These are phyloP conservation scores for Micrastur ruficollis DNA, from an alignment of 2,797 vertebrate species.

Conservation along the genomic window DNA sequence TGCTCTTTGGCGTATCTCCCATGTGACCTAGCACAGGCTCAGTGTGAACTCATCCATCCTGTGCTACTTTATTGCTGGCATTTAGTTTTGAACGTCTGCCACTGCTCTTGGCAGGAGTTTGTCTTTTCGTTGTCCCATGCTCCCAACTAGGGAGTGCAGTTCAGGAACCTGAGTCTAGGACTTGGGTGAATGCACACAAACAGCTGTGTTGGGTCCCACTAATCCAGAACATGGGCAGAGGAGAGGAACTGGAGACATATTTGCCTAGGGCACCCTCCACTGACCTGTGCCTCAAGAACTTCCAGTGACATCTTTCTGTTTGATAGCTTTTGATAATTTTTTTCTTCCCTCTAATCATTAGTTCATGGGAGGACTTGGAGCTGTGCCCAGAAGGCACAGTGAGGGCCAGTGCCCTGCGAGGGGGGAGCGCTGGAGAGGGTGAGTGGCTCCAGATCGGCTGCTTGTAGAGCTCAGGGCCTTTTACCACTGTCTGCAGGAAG, in stretches of 20 bases:
- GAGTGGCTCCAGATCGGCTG: not conserved
- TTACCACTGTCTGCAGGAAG: not conserved
- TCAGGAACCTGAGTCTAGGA: not conserved
- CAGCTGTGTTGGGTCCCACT: accelerated
- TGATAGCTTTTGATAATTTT: not conserved
- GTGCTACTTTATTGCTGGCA: not conserved
- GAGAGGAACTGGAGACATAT: not conserved
- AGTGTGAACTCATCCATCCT: not conserved
- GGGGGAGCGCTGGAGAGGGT: not conserved
- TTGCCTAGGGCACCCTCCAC: not conserved
- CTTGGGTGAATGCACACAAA: accelerated
- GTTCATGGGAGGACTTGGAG: not conserved
- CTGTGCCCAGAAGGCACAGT: not conserved
- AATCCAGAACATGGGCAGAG: not conserved
- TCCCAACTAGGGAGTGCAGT: not conserved
- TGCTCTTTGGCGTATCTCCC: accelerated
- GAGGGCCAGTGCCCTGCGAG: not conserved
- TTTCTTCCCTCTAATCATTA: not conserved
- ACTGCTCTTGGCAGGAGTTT: not conserved
- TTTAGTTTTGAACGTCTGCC: not conserved
- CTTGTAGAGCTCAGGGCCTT: not conserved
- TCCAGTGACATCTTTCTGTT: not conserved
- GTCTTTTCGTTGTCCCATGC: not conserved
- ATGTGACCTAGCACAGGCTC: not conserved
- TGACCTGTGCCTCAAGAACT: not conserved